phyloP scores from a whole-genome alignment of 2,888 invertebrate species.

The Unio delphinus region DNA sequence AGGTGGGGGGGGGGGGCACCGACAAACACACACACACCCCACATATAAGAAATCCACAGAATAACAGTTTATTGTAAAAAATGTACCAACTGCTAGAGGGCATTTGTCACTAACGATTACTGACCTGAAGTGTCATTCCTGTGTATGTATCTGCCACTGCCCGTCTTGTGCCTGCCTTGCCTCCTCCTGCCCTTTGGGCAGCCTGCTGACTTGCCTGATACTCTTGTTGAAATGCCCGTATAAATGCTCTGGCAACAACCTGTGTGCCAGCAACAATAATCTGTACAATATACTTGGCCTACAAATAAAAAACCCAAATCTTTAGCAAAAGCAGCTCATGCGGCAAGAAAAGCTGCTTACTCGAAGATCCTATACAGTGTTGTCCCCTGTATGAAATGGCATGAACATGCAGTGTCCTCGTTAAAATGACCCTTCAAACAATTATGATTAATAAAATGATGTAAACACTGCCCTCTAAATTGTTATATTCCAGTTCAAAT shows the following conservation, averaged over 20 bases:
- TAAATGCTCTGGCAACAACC: constrained; percentile 91
- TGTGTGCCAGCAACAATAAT: constrained; percentile 91
- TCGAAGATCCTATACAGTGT: too few species aligned
- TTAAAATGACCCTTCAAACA: too few species aligned
- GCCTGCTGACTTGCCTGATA: constrained; percentile 67
- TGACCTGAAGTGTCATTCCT: constrained; percentile 80
- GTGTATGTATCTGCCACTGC: constrained; percentile 59
- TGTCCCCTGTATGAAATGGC: too few species aligned
- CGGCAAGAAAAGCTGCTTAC: too few species aligned
- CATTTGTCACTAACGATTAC: background rate
- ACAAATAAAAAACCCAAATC: constrained; percentile 13
- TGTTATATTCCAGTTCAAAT: too few species aligned
- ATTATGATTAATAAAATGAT: too few species aligned
- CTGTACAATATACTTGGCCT: constrained; percentile 93
- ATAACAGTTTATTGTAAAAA: too few species aligned
- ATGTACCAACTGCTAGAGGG: background rate
- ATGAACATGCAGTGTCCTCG: too few species aligned
- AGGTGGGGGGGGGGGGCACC: too few species aligned
- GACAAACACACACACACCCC: too few species aligned
- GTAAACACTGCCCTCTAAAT: too few species aligned
- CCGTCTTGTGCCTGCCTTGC: constrained; percentile 45
- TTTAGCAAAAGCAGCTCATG: background rate
- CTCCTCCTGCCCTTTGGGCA: constrained; percentile 57
- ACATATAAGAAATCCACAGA: too few species aligned
- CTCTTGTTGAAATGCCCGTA: constrained; percentile 85